Evolutionary conservation across 2,888 invertebrate genomes (phyloP).

Genomic region (Molorchus minor): DNA sequence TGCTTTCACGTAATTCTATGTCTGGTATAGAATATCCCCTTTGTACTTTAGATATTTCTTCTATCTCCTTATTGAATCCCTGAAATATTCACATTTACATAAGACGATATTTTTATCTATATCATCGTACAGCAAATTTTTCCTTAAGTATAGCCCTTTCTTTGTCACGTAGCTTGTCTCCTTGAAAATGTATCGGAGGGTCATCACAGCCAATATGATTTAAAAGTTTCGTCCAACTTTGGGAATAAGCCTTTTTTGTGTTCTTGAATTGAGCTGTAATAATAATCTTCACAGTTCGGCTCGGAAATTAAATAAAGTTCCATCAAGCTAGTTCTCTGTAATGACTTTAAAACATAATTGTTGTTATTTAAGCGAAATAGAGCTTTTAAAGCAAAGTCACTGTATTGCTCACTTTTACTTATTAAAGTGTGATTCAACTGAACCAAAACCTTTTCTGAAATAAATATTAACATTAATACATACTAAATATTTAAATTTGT

Average conservation of each 20-base stretch:
- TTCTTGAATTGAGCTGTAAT: constrained; percentile 86
- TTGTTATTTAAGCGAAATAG: constrained; percentile 95
- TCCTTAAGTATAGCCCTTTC: constrained; percentile 88
- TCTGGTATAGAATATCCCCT: constrained; percentile 94
- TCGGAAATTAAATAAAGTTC: constrained; percentile 84
- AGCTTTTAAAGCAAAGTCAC: constrained; percentile 84
- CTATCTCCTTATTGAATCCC: constrained; percentile 96
- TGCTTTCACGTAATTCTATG: constrained; percentile 83
- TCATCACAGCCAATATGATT: constrained; percentile 78
- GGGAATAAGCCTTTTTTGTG: constrained; percentile 78
- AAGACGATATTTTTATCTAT: not conserved
- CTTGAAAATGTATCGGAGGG: constrained; percentile 67
- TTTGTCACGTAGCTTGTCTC: constrained; percentile 82
- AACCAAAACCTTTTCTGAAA: constrained; percentile 84
- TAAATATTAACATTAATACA: no score
- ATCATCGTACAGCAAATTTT: constrained; percentile 78
- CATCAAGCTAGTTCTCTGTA: constrained; percentile 84
- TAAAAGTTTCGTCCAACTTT: constrained; percentile 84
- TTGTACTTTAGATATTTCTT: constrained; percentile 86
- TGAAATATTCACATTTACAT: constrained; percentile 58
- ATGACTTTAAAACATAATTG: constrained; percentile 91
- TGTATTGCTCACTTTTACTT: constrained; percentile 92
- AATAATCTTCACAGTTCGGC: constrained; percentile 85
- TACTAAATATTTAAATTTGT: constrained; percentile 14
- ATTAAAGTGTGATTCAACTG: constrained; percentile 89